Base-by-base conservation (phyloP, 1,140 invertebrate genomes). In the Drosophila hydei region DNA sequence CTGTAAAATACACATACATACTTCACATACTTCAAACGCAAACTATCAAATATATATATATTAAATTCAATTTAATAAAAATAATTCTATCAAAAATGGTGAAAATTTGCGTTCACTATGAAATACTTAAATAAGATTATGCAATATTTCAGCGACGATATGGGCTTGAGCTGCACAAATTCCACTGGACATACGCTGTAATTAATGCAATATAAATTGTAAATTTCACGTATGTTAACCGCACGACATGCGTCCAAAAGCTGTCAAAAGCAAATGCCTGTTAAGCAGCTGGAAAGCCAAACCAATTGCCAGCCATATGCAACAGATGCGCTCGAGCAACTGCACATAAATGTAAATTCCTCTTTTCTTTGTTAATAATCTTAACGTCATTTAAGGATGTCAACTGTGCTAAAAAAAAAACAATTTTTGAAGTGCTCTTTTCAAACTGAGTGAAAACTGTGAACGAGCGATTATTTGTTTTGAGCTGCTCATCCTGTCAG, bases 371-470 rank as follows among this genome's bases (percentile, higher is more conserved):
- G 1, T 42, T 19, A 25, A 36, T 45, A 51, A 11, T 16, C 30
- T 67, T 16, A 25, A 1, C n/a, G 12, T 30, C 30, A 33, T 27
- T 30, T 54, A 55, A 54, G 11, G 52, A 45, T 72, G 73, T 14
- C 45, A 68, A 48, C 23, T 25, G 58, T 47, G 42, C 36, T 55
- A 58, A 63, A 76, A 64, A 64, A 77, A 11, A 33, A 33, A 33
- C n/a, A 33, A 11, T 33, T 2, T 33, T 76, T 70, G 64, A 64
- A 60, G 40, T n/a, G 12, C 18, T 52, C 40, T 51, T 4, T 18
- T 47, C 6, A 36, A 56, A 50, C 40, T 56, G 3, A 33, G 11
- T 18, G 47, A 36, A 21, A 45, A 47, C 14, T 64, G 67, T 30
- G 23, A 16, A 50, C 25, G 38, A 54, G 33, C 25, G 16, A 45